phyloP scores from a whole-genome alignment of 2,113 vertebrate genomes.

The Cheilinus undulatus region DNA sequence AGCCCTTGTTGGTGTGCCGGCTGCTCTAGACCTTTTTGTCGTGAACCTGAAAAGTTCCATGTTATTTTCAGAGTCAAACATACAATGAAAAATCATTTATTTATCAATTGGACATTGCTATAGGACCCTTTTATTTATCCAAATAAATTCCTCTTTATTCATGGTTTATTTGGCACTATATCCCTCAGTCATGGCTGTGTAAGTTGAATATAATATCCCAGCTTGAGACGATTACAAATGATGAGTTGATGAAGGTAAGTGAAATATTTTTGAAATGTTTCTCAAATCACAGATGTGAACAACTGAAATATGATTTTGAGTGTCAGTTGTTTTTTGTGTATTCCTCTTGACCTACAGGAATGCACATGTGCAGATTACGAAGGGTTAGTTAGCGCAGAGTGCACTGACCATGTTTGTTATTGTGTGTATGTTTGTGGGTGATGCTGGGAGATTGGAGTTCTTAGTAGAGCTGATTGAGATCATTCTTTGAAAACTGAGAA shows the following conservation, averaged over 20 bases:
- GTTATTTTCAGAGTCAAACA: too few species aligned
- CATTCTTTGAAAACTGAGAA: constrained; percentile 40
- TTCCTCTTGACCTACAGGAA: constrained; percentile 2
- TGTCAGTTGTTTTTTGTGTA: neutral
- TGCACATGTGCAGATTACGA: constrained; percentile 28
- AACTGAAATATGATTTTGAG: neutral
- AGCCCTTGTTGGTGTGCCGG: too few species aligned
- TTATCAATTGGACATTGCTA: too few species aligned
- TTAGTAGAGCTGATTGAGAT: constrained; percentile 50
- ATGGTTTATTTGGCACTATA: neutral
- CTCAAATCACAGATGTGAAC: neutral
- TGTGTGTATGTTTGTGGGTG: constrained; percentile 14
- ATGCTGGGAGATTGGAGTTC: constrained; percentile 19
- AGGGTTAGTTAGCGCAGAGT: constrained; percentile 8
- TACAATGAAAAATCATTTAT: too few species aligned
- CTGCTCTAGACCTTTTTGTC: too few species aligned
- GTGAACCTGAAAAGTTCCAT: too few species aligned
- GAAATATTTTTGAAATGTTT: neutral
- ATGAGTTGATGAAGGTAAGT: neutral
- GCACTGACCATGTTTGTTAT: neutral
- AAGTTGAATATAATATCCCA: neutral
- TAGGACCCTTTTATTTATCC: neutral
- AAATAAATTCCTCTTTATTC: neutral
- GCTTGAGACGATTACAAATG: neutral
- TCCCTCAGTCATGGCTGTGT: neutral